Conservation (phyloP, 1,140 invertebrate genomes). For the Ceratosolen solmsi region DNA sequence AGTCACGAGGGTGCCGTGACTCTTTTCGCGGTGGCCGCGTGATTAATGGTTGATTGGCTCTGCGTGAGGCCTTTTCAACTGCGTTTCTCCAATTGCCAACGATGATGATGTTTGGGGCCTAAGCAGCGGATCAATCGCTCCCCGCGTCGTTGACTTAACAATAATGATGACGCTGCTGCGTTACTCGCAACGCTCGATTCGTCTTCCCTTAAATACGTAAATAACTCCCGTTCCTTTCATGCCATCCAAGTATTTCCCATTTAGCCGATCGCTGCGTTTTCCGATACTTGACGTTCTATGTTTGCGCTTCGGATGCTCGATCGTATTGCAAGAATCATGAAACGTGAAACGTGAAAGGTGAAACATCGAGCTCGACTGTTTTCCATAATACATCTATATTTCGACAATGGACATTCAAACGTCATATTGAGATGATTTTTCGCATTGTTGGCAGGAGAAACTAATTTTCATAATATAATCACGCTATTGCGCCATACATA, state of each 20-base stretch:
- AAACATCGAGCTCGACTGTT: not conserved
- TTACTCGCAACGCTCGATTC: not conserved
- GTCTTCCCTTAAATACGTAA: constrained; percentile 1
- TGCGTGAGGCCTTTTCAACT: not conserved
- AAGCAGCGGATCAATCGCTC: not conserved
- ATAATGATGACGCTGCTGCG: not conserved
- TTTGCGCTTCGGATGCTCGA: too few species aligned
- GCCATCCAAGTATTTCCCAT: not conserved
- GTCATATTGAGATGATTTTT: not conserved
- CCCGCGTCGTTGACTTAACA: not conserved
- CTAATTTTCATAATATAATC: not conserved
- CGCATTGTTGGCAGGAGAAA: not conserved
- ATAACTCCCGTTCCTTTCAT: not conserved
- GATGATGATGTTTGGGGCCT: constrained; percentile 3
- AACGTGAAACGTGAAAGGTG: too few species aligned
- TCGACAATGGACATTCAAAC: not conserved
- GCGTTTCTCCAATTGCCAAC: not conserved
- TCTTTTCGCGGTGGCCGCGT: not conserved
- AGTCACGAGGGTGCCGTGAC: not conserved
- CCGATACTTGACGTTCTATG: not conserved
- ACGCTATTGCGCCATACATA: not conserved
- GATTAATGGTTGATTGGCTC: constrained; percentile 6
- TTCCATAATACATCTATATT: not conserved
- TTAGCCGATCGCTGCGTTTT: not conserved
- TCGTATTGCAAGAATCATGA: not conserved